Conservation (phyloP, 2,113 vertebrate species). For the cattle (Bos taurus) region DNA sequence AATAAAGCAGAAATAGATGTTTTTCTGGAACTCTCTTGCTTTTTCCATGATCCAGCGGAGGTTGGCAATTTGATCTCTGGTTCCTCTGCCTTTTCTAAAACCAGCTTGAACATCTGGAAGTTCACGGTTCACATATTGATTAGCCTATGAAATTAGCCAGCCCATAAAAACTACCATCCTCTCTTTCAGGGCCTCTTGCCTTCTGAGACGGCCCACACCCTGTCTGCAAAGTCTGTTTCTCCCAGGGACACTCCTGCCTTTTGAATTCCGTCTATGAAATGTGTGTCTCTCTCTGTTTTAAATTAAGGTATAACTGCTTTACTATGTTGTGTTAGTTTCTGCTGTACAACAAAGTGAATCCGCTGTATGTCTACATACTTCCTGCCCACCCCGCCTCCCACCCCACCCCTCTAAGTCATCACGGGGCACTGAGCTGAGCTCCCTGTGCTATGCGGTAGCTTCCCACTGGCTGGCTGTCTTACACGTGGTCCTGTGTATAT, state of each 20-base stretch:
- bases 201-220: neutral
- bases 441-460: neutral
- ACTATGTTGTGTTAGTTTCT: neutral
- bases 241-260: neutral
- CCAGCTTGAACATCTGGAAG: no score
- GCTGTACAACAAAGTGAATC: neutral
- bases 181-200: neutral
- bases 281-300: neutral
- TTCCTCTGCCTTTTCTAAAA: no score
- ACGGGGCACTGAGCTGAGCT: neutral
- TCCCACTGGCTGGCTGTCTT: neutral
- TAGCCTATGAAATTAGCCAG: neutral
- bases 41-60: no score
- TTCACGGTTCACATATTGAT: no score
- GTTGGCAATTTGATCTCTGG: no score
- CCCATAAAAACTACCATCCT: neutral
- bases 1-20: no score
- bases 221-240: neutral
- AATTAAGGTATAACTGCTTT: neutral
- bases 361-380: neutral
- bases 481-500: neutral
- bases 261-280: neutral
- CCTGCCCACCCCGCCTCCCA: neutral
- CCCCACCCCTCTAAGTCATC: neutral
- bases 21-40: no score